Conservation (phyloP, 2,113 vertebrate genomes). For the Gulo gulo region DNA sequence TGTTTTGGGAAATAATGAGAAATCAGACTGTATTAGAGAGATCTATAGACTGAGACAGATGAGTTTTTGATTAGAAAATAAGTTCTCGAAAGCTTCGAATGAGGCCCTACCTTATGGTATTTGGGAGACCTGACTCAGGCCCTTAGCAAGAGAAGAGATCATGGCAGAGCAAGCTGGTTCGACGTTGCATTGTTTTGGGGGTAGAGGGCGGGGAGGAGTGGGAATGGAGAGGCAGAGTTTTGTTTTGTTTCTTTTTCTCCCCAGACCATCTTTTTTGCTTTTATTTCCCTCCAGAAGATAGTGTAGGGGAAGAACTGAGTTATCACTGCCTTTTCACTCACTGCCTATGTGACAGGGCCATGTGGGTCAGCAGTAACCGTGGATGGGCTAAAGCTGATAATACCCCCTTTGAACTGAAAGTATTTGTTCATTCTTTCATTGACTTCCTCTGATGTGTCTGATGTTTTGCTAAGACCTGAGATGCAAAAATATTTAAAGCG, state of each 20-base stretch:
- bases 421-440: neutral
- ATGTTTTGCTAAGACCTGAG: neutral
- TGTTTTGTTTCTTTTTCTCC: neutral
- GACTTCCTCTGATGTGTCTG: neutral
- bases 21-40: neutral
- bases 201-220: fast-evolving
- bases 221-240: neutral
- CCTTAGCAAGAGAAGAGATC: neutral
- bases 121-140: neutral
- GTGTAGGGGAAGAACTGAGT: neutral
- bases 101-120: neutral
- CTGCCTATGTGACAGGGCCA: neutral
- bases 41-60: neutral
- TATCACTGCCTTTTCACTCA: neutral
- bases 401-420: neutral
- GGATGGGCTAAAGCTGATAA: neutral
- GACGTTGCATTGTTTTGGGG: neutral
- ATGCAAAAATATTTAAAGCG: neutral
- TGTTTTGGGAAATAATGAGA: neutral
- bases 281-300: neutral
- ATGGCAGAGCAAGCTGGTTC: neutral
- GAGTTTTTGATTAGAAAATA: neutral
- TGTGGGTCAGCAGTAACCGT: neutral
- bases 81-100: neutral
- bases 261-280: neutral